phyloP scores from a whole-genome alignment of 2,113 vertebrate species.

The Anser brachyrhynchus region DNA sequence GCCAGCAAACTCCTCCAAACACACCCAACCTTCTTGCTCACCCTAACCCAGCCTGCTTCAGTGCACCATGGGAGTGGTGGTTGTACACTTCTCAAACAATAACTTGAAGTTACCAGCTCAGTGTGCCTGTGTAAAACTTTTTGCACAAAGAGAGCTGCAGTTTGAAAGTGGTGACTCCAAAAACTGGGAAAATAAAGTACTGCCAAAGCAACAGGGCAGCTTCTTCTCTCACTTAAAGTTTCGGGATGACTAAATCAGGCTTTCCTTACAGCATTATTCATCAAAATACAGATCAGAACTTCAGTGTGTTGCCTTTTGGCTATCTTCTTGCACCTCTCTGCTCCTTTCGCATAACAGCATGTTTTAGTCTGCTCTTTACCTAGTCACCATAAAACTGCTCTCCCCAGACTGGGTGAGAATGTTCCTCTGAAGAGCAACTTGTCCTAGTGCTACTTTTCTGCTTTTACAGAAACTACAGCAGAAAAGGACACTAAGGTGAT shows the following conservation, averaged over 20 bases:
- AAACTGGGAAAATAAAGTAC: not conserved
- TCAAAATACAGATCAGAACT: not conserved
- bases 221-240: not conserved
- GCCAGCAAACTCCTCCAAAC: not conserved
- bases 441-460: not conserved
- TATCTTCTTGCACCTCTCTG: not conserved
- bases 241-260: not conserved
- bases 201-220: not conserved
- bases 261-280: not conserved
- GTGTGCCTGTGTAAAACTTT: not conserved
- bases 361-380: not conserved
- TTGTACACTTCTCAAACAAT: accelerated
- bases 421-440: not conserved
- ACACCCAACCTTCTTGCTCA: not conserved
- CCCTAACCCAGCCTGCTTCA: not conserved
- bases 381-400: not conserved
- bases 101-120: not conserved
- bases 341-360: not conserved
- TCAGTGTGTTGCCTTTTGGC: not conserved
- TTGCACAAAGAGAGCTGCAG: not conserved
- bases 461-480: not conserved
- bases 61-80: not conserved
- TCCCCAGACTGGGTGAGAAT: not conserved
- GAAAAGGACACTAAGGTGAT: not conserved
- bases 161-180: not conserved